Percentiles rank a stretch among this genome's conserved stretches.
phyloP scores from a whole-genome alignment of 2,888 invertebrate species.

The Chalcosyrphus nemorum region DNA sequence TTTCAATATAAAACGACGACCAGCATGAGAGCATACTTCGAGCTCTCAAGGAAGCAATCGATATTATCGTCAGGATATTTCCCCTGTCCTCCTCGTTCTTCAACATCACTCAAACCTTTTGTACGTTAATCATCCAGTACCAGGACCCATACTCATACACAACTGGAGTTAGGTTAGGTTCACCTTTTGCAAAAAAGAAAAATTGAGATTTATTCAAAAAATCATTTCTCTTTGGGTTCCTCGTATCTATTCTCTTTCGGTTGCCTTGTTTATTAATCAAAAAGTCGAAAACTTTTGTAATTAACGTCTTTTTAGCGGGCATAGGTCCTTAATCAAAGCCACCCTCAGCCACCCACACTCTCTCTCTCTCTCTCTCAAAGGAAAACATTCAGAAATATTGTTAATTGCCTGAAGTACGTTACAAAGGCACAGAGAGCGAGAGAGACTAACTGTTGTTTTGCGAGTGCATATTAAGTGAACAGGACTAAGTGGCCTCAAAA shows the following conservation, averaged over 20 bases:
- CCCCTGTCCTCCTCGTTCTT: too few relatives aligned
- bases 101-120: too few relatives aligned
- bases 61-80: too few relatives aligned
- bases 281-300: constrained; percentile 11
- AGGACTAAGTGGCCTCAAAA: not conserved
- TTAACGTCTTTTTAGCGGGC: constrained; percentile 10
- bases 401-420: constrained; percentile 1
- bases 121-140: too few relatives aligned
- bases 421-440: not conserved
- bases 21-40: too few relatives aligned
- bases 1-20: too few relatives aligned
- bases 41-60: too few relatives aligned
- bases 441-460: not conserved
- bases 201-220: not conserved
- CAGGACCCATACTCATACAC: too few relatives aligned
- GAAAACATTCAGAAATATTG: constrained; percentile 5
- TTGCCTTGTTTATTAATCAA: not conserved
- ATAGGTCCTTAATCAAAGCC: constrained; percentile 7
- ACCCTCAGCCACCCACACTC: too few relatives aligned
- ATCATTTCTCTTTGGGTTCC: not conserved
- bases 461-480: constrained; percentile 14
- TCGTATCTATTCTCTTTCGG: not conserved
- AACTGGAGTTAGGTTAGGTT: too few relatives aligned
- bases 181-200: too few relatives aligned
- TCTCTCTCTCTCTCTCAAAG: not conserved